Percentiles rank a stretch among this genome's conserved stretches.
These are phyloP conservation scores for Pheosia tremula DNA, from an alignment of 2,888 invertebrate genomes.

Conservation along the genomic window DNA sequence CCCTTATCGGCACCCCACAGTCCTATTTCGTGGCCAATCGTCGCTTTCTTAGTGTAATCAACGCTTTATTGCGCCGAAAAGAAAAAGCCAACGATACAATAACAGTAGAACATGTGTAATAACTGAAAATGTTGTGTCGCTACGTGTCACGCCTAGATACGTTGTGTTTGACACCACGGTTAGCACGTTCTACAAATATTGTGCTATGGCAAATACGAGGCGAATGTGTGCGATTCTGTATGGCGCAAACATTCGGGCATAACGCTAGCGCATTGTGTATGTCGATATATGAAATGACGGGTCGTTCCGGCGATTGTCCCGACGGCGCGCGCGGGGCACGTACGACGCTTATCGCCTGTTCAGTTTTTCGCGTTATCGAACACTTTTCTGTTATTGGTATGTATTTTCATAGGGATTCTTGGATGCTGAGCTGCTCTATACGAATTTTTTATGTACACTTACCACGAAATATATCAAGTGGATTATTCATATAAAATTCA, in stretches of 20 bases:
- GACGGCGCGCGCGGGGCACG: constrained; percentile 61
- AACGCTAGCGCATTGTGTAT: constrained; percentile 60
- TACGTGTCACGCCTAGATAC: constrained; percentile 80
- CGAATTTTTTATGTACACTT: constrained; percentile 26
- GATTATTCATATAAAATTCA: constrained; percentile 3
- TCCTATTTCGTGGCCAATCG: constrained; percentile 63
- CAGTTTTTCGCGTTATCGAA: constrained; percentile 49
- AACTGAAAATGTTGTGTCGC: constrained; percentile 67
- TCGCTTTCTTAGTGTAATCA: constrained; percentile 70
- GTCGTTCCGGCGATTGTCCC: constrained; percentile 70
- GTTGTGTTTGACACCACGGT: constrained; percentile 72
- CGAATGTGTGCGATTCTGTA: constrained; percentile 55
- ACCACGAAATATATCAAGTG: constrained; percentile 9
- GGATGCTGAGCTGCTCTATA: constrained; percentile 21
- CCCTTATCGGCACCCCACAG: constrained; percentile 71
- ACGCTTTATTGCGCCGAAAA: constrained; percentile 76
- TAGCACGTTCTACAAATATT: constrained; percentile 84
- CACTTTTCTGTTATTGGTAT: constrained; percentile 51
- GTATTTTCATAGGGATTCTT: constrained; percentile 39
- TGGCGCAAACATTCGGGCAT: constrained; percentile 72
- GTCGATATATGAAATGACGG: constrained; percentile 62
- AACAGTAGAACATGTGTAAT: constrained; percentile 70
- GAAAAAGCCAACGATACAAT: constrained; percentile 73
- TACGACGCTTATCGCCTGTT: constrained; percentile 62
- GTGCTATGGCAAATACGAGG: constrained; percentile 76